A percentile compares a stretch with the other conserved stretches of the same genome.
phyloP scores from a whole-genome alignment of 2,888 invertebrate genomes.

The Sylvicola cinctus region DNA sequence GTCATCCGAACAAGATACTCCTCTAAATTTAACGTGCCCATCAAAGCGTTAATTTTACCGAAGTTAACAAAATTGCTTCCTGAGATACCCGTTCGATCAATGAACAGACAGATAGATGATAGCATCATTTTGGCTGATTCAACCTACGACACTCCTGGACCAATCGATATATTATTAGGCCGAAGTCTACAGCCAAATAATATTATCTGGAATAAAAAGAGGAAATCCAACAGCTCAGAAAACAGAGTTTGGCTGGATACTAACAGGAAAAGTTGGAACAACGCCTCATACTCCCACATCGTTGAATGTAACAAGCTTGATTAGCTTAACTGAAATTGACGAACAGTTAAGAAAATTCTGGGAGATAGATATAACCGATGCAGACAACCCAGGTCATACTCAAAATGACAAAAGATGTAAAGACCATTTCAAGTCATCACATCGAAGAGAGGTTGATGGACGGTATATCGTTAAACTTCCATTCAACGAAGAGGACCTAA shows the following conservation, averaged over 20 bases:
- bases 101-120: too few relatives aligned
- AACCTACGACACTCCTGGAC: too few relatives aligned
- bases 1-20: too few relatives aligned
- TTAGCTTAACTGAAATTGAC: not conserved
- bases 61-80: too few relatives aligned
- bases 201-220: not conserved
- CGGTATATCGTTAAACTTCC: not conserved
- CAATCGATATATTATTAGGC: not conserved
- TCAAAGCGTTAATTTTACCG: too few relatives aligned
- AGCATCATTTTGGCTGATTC: too few relatives aligned
- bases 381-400: too few relatives aligned
- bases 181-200: not conserved
- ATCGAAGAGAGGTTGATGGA: not conserved
- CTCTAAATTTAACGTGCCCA: too few relatives aligned
- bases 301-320: too few relatives aligned
- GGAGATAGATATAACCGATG: not conserved
- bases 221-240: not conserved
- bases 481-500: not conserved
- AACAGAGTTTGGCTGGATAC: not conserved
- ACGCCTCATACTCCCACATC: too few relatives aligned
- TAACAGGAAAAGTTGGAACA: not conserved
- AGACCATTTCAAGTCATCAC: not conserved
- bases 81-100: too few relatives aligned
- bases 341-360: not conserved
- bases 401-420: too few relatives aligned